Conservation (phyloP, 2,888 invertebrate species). For the Macrophya alboannulata region DNA sequence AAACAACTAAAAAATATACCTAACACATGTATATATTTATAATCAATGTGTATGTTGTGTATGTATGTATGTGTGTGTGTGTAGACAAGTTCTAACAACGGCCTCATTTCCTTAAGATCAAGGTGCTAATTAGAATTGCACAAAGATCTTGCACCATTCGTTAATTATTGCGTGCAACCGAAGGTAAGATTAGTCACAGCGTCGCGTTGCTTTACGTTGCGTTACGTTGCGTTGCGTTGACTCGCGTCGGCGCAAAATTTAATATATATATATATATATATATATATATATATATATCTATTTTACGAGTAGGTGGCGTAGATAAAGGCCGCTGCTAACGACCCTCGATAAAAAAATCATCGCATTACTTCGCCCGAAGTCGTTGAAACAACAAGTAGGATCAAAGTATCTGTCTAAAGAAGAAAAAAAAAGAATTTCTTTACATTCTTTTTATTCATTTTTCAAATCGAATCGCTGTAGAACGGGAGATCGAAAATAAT, state of each 20-base stretch:
- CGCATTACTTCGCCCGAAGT: neutral
- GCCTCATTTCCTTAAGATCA: conserved; percentile 55
- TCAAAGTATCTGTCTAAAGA: neutral
- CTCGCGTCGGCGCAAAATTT: neutral
- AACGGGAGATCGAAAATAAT: neutral
- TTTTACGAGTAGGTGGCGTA: neutral
- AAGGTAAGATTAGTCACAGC: conserved; percentile 50
- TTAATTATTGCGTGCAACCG: conserved; percentile 43
- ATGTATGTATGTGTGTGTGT: neutral
- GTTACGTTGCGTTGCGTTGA: neutral
- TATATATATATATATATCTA: too few species aligned
- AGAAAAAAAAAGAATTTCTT: neutral
- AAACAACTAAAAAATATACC: neutral
- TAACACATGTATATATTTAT: neutral
- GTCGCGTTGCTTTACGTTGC: neutral
- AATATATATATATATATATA: neutral
- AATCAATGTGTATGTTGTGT: neutral
- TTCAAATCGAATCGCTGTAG: neutral
- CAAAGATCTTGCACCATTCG: conserved; percentile 48
- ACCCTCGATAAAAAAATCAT: neutral
- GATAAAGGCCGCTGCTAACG: neutral
- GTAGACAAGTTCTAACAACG: conserved; percentile 33
- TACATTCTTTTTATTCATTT: neutral
- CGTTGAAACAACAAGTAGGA: neutral
- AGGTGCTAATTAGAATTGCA: conserved; percentile 56